Conservation (phyloP, 2,797 vertebrate genomes). For the Parotocinclus haroldoi region DNA sequence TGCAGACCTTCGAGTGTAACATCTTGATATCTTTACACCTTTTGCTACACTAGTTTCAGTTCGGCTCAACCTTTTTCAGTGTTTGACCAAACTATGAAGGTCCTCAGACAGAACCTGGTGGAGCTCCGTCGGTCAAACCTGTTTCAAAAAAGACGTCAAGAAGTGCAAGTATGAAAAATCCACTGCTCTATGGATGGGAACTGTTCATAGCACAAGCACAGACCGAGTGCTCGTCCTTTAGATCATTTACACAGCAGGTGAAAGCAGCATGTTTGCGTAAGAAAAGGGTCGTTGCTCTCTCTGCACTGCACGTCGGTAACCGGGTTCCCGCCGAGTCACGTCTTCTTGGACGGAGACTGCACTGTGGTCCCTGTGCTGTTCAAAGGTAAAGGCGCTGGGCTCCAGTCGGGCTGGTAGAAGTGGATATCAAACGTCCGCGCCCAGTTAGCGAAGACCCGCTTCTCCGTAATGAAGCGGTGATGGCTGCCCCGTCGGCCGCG, state of each 20-base stretch:
- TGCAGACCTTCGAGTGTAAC: not conserved
- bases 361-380: slow-evolving; percentile 49
- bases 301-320: not conserved
- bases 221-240: too few species aligned
- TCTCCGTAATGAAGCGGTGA: slow-evolving; percentile 97
- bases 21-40: not conserved
- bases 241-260: not conserved
- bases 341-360: slow-evolving; percentile 41
- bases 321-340: slow-evolving; percentile 52
- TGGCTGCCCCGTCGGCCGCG: slow-evolving; percentile 91
- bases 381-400: slow-evolving; percentile 71
- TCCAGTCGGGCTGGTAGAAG: slow-evolving; percentile 96
- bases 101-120: slow-evolving; percentile 10
- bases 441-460: slow-evolving; percentile 93
- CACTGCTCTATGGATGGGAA: not conserved
- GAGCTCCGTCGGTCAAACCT: too few species aligned
- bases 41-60: slow-evolving; percentile 27
- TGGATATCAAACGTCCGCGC: slow-evolving; percentile 90
- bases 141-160: too few species aligned
- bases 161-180: not conserved
- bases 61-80: not conserved
- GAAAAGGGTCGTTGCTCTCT: not conserved
- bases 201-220: not conserved
- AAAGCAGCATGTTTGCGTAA: not conserved
- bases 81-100: slow-evolving; percentile 4